These are phyloP conservation scores for Dusona sp. DNA, from an alignment of 2,888 invertebrate species.

Conservation along the genomic window DNA sequence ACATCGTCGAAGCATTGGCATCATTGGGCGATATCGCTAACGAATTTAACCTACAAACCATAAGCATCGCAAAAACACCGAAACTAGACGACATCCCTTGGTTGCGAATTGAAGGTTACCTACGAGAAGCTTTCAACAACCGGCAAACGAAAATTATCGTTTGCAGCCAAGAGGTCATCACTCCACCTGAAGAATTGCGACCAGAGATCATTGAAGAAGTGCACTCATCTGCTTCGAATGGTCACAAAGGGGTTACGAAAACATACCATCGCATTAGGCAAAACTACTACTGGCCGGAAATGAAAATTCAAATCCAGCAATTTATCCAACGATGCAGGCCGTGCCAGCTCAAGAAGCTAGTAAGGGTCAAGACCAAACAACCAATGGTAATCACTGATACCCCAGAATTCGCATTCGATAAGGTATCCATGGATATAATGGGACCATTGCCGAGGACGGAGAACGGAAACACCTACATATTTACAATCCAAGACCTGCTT, in stretches of 20 bases:
- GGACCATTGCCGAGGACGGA: constrained; percentile 63
- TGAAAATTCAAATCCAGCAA: constrained; percentile 63
- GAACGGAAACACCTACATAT: constrained; percentile 68
- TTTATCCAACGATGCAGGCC: constrained; percentile 54
- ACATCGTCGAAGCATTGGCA: constrained; percentile 7
- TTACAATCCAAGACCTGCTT: constrained; percentile 65
- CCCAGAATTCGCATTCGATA: constrained; percentile 56
- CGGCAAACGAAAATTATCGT: constrained; percentile 28
- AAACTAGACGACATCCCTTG: constrained; percentile 37
- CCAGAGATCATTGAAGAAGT: constrained; percentile 42
- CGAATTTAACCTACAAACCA: constrained; percentile 24
- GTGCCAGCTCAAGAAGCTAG: constrained; percentile 67
- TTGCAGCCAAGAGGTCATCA: constrained; percentile 22
- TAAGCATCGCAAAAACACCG: constrained; percentile 40
- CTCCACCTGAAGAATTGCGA: constrained; percentile 18
- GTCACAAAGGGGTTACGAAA: constrained; percentile 48
- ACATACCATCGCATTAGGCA: constrained; percentile 44
- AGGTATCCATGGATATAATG: constrained; percentile 66
- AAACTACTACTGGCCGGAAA: constrained; percentile 59
- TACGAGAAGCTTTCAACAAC: background rate
- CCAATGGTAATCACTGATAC: constrained; percentile 69
- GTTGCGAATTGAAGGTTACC: background rate
- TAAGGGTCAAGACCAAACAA: constrained; percentile 56
- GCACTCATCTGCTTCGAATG: constrained; percentile 30
- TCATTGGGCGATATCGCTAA: constrained; percentile 17